phyloP scores from a whole-genome alignment of 2,888 invertebrate species.

The Allacma fusca region DNA sequence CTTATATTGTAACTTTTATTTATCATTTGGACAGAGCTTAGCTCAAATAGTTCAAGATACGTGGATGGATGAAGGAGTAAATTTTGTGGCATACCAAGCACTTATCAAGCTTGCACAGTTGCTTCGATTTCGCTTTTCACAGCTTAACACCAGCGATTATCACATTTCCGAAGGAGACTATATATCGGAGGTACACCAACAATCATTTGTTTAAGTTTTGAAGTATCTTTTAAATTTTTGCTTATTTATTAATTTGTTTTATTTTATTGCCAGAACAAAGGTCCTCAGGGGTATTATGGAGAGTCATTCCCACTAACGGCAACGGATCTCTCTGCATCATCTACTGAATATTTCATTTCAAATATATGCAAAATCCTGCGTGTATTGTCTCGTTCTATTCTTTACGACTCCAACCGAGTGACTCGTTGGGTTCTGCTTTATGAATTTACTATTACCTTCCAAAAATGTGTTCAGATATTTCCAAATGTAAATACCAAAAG shows the following conservation, averaged over 20 bases:
- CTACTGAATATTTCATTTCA: conserved; percentile 47
- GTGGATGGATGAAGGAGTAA: conserved; percentile 51
- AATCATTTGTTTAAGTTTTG: not conserved
- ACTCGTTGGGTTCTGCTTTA: conserved; percentile 53
- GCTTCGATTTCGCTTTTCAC: conserved; percentile 48
- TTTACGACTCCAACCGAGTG: conserved; percentile 50
- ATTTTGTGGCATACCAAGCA: conserved; percentile 52
- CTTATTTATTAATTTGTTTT: too few species aligned
- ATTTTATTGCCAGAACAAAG: conserved; percentile 35
- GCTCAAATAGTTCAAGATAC: conserved; percentile 54
- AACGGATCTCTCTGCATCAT: conserved; percentile 36
- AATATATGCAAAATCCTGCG: conserved; percentile 54
- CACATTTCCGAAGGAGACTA: conserved; percentile 36
- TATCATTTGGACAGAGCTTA: conserved; percentile 41
- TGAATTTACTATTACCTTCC: conserved; percentile 49
- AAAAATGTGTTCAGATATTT: conserved; percentile 51
- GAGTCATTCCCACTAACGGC: conserved; percentile 34
- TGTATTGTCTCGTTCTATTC: conserved; percentile 51
- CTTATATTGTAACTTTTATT: conserved; percentile 28
- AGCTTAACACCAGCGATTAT: conserved; percentile 55
- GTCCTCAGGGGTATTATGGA: conserved; percentile 42
- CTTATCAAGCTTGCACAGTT: conserved; percentile 49
- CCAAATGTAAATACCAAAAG: conserved; percentile 53
- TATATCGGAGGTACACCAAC: conserved; percentile 39
- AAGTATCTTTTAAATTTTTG: too few species aligned